Base-by-base conservation (phyloP, 2,113 vertebrate genomes). In the Eulemur macaco region DNA sequence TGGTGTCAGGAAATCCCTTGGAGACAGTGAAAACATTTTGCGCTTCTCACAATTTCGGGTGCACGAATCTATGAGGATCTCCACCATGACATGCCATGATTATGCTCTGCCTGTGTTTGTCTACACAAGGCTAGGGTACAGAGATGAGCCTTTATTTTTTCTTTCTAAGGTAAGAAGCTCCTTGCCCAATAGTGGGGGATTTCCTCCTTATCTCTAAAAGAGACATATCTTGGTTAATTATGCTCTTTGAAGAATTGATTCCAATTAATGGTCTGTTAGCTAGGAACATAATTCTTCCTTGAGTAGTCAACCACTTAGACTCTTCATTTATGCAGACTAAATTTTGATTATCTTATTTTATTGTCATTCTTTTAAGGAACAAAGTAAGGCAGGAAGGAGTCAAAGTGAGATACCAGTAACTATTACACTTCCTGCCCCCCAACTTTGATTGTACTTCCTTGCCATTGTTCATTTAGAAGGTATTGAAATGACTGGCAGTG, bases 1-100 rank as follows among this genome's bases (percentile, higher is more conserved):
- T 87, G 97, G 98, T 15, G 97, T 99, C 88, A 98, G 98, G 90
- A 99, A 99, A 94, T 88, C 83, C 42, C 98, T 99, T 63, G 96
- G 96, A 92, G 98, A 98, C 87, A 98, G 98, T 34, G 27, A 98
- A 95, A 98, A 95, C 0, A 98, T 98, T 93, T 96, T 99, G 85
- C 97, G 94, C 77, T 99, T 99, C 97, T 98, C 99, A 47, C 98
- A 98, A 56, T 98, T 99, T 95, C 97, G 98, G 63, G 96, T 99
- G 88, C 95, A 97, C 6, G 99, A 99, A 97, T 98, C 99, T 3
- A 92, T 99, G 82, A 98, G 98, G 25, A 98, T 99, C 5, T 99
- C 99, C 20, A 97, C 98, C 6, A 98, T 98, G 95, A 98, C 98
- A 81, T 98, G 98, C 3, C 97, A 90, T 27, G 97, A 98, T 58